Conservation (phyloP, 2,113 vertebrate species). For the Oceanodroma tethys region DNA sequence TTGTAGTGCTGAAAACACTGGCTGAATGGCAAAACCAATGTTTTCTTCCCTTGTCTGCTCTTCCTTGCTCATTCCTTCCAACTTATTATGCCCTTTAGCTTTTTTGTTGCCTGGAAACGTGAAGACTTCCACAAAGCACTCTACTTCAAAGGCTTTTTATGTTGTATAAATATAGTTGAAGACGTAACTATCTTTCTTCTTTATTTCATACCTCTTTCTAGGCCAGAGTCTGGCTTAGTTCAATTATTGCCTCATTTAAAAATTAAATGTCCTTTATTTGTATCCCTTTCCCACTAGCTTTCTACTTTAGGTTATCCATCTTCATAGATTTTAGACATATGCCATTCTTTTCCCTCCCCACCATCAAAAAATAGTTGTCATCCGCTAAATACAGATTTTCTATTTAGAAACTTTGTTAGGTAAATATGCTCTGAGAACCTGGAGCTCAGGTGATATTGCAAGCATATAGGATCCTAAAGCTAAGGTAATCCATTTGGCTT, state of each 20-base stretch:
- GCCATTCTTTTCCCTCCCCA: constrained; percentile 53
- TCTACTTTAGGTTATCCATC: constrained; percentile 56
- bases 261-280: constrained; percentile 56
- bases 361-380: constrained; percentile 74
- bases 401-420: constrained; percentile 71
- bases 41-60: background rate
- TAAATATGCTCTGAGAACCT: constrained; percentile 71
- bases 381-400: constrained; percentile 72
- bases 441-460: constrained; percentile 64
- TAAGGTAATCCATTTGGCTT: constrained; percentile 77
- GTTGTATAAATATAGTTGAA: constrained; percentile 73
- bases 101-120: constrained; percentile 49
- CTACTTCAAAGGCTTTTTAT: constrained; percentile 59
- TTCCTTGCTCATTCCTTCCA: background rate
- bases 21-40: constrained; percentile 60
- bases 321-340: constrained; percentile 42
- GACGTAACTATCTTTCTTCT: constrained; percentile 54
- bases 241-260: constrained; percentile 73
- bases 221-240: constrained; percentile 60
- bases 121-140: constrained; percentile 48
- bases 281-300: constrained; percentile 39
- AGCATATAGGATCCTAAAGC: constrained; percentile 73
- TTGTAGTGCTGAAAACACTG: constrained; percentile 69
- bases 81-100: constrained; percentile 9
- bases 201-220: constrained; percentile 50